A percentile compares a stretch with the other conserved stretches of the same genome.
Evolutionary conservation across 2,797 vertebrate species (phyloP).

Genomic region (Phaenicophaeus curvirostris): DNA sequence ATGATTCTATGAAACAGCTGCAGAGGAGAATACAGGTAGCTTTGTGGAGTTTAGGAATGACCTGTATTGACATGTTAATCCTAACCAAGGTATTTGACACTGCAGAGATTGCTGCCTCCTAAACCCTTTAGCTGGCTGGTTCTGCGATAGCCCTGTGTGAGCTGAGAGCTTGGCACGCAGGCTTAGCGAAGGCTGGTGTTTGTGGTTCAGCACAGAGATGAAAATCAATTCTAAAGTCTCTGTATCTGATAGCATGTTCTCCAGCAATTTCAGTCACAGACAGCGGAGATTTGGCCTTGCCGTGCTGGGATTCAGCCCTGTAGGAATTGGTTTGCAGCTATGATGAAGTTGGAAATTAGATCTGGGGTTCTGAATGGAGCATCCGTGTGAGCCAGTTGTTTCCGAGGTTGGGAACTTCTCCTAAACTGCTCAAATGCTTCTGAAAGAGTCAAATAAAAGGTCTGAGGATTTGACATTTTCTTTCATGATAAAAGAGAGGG

Average conservation of each 20-base stretch:
- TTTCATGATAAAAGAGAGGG: not conserved
- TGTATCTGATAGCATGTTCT: not conserved
- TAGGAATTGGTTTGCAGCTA: not conserved
- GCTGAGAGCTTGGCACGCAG: not conserved
- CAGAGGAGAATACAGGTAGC: not conserved
- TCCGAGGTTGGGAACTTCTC: not conserved
- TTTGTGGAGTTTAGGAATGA: not conserved
- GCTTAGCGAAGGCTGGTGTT: not conserved
- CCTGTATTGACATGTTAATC: fast-evolving
- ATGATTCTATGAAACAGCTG: not conserved
- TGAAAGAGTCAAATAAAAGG: not conserved
- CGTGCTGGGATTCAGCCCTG: not conserved
- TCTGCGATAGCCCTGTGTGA: not conserved
- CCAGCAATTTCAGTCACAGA: not conserved
- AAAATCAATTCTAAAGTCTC: not conserved
- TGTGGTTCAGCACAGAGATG: not conserved
- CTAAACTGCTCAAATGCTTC: not conserved
- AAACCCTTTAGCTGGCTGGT: not conserved
- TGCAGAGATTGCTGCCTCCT: not conserved
- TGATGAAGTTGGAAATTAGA: not conserved
- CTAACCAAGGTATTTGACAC: not conserved
- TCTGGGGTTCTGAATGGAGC: not conserved
- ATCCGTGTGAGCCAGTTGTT: not conserved
- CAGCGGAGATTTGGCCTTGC: not conserved
- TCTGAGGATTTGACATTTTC: not conserved